A percentile compares a stretch with the other conserved stretches of the same genome.
Evolutionary conservation across 2,888 invertebrate genomes (phyloP).

Genomic region (Leptopilina syphax): DNA sequence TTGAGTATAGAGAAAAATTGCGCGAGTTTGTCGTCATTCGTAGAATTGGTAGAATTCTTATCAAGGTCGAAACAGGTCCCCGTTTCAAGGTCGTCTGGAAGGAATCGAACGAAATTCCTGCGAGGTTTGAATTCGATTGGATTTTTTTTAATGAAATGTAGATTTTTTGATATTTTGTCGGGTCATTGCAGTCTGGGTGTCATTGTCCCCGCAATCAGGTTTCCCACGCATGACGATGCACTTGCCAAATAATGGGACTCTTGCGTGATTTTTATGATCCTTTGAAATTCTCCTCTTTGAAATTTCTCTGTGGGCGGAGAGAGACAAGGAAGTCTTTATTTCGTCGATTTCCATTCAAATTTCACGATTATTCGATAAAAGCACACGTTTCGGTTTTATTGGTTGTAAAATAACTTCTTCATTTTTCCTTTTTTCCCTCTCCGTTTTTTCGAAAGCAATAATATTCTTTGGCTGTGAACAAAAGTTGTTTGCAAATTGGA

Average conservation of each 20-base stretch:
- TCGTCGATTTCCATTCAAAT: slow-evolving; percentile 2
- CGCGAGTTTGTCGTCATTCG: not conserved
- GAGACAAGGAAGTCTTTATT: slow-evolving; percentile 23
- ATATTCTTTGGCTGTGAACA: too few species aligned
- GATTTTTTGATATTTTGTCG: not conserved
- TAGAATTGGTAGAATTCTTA: not conserved
- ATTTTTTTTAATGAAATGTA: not conserved
- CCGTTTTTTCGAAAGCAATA: not conserved
- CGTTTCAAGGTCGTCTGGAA: not conserved
- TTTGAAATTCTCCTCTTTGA: slow-evolving; percentile 9
- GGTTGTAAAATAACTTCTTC: not conserved
- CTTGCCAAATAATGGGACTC: slow-evolving; percentile 33
- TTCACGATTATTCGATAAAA: slow-evolving; percentile 5
- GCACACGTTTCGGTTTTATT: not conserved
- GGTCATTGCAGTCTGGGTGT: slow-evolving; percentile 21
- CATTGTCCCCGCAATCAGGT: slow-evolving; percentile 16
- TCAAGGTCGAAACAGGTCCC: not conserved
- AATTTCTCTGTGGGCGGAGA: slow-evolving; percentile 3
- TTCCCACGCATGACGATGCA: slow-evolving; percentile 37
- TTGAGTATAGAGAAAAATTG: too few species aligned
- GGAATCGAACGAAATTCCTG: not conserved
- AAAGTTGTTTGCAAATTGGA: too few species aligned
- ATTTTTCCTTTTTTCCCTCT: not conserved
- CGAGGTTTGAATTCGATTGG: not conserved
- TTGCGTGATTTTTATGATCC: slow-evolving; percentile 37